Base-by-base conservation (phyloP, 2,888 invertebrate species). In the Agrochola lychnidis region DNA sequence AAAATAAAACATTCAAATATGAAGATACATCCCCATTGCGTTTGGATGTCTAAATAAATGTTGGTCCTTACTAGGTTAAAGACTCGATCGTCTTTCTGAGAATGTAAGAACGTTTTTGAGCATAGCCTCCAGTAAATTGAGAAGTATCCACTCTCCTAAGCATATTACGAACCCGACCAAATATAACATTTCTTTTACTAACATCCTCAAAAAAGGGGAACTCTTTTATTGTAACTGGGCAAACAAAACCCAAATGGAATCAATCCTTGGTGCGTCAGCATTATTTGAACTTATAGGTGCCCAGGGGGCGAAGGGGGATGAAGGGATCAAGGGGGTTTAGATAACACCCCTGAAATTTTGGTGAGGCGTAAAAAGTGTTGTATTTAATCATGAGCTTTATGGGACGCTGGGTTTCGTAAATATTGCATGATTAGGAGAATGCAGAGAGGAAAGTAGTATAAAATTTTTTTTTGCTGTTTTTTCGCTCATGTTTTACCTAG, bases 171-270 rank as follows among this genome's bases (percentile, higher is more conserved):
- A 9, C 25, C 48, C 69, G 45, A 40, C 45, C 81, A 73, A 78
- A 78, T 70, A 72, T 77, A 83, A 79, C 74, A 64, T 79, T 75
- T 70, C 10, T 70, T 73, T 74, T 51, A 61, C 68, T n/a, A 67
- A 79, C 67, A 72, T 78, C 59, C 61, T 64, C 62, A 36, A 72
- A 74, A 82, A 69, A 72, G 48, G 66, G 66, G 51, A 69, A 69
- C 77, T 63, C 63, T 78, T 83, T 82, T 82, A 72, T 82, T 83
- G 63, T 83, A 30, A 61, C 72, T 63, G 53, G 62, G 78, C 78
- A 83, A 84, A 83, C 83, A 83, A 83, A 76, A 62, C 81, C 76
- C 70, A 81, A 83, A 77, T 83, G 73, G 73, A 84, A 84, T 84
- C 83, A 83, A 84, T 84, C 73, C 77, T 74, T 66, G 73, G 69